Evolutionary conservation across 2,888 invertebrate genomes (phyloP), one percentile per base, ranked within the genome.

Genomic region (Lissocephala sabroskyi): DNA sequence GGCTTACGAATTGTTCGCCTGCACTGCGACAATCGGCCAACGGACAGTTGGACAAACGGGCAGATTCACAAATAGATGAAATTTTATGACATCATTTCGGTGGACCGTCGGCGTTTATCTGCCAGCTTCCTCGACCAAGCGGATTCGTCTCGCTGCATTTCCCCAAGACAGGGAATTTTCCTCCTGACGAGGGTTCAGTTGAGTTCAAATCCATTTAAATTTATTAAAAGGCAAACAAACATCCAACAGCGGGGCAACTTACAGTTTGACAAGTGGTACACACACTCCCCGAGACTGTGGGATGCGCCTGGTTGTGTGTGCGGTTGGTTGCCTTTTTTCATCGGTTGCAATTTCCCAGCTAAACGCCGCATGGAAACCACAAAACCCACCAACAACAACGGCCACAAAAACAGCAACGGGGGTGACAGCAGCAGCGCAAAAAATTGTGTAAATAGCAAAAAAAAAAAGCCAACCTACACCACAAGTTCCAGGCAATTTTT

Each of bases 81-180:
- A 41, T 10, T 48, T 47, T 52, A 64, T 73, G 78, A 73, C 78
- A 71, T 73, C 75, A 73, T 64, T 59, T 75, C 47, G 45, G 42
- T 50, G 57, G 26, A 26, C 4, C 26, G 26, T 26, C 4, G 4
- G 26, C 4, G 9, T 6, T 6, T 7, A 30, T 7, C 35, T 35
- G 1, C 35, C 13, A 35, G 16, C 5, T 14, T 7, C 1, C 35
- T 17, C 4, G 10, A n/a, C n/a, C n/a, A n/a, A n/a, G n/a, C n/a
- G n/a, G n/a, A n/a, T n/a, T n/a, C n/a, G n/a, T n/a, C n/a, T n/a
- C n/a, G n/a, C n/a, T n/a, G n/a, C n/a, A n/a, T n/a, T n/a, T n/a
- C n/a, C n/a, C n/a, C n/a, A n/a, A n/a, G n/a, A n/a, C n/a, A n/a
- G n/a, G n/a, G n/a, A 1, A 14, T 33, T 13, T 35, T 16, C 3